Conservation (phyloP, 53 echinoderm and acorn worm species). For the Holothuria scabra region DNA sequence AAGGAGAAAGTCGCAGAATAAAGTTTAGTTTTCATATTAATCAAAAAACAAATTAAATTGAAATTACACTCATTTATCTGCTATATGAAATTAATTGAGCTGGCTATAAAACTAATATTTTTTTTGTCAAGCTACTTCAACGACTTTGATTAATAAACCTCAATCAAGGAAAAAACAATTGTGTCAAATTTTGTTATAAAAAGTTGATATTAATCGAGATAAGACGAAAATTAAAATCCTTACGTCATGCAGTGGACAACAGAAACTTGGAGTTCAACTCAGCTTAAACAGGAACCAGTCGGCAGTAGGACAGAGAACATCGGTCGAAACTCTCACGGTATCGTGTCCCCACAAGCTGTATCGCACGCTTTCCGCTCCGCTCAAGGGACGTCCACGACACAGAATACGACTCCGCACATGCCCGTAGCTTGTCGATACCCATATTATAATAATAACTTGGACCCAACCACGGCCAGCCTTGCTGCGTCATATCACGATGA, state of each 20-base stretch:
- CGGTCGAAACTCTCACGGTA: slow-evolving; percentile 1
- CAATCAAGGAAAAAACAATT: too few relatives aligned
- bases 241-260: slow-evolving; percentile 22
- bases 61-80: too few relatives aligned
- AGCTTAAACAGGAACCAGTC: slow-evolving; percentile 16
- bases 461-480: slow-evolving; percentile 29
- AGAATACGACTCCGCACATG: slow-evolving; percentile 47
- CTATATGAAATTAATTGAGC: too few relatives aligned
- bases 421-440: slow-evolving; percentile 80
- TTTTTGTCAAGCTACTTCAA: too few relatives aligned
- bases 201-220: not conserved
- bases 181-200: not conserved
- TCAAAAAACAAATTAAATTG: too few relatives aligned
- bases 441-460: slow-evolving; percentile 77
- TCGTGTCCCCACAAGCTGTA: slow-evolving; percentile 9
- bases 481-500: slow-evolving; percentile 74
- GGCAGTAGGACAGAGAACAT: not conserved
- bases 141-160: too few relatives aligned
- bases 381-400: slow-evolving; percentile 42
- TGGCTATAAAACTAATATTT: too few relatives aligned
- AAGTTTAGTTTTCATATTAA: too few relatives aligned
- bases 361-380: slow-evolving; percentile 30
- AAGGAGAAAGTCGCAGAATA: too few relatives aligned
- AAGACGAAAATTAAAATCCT: not conserved
- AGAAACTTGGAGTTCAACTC: slow-evolving; percentile 4